Evolutionary conservation across 2,797 vertebrate genomes (phyloP).

Genomic region (Rhynchotus rufescens): DNA sequence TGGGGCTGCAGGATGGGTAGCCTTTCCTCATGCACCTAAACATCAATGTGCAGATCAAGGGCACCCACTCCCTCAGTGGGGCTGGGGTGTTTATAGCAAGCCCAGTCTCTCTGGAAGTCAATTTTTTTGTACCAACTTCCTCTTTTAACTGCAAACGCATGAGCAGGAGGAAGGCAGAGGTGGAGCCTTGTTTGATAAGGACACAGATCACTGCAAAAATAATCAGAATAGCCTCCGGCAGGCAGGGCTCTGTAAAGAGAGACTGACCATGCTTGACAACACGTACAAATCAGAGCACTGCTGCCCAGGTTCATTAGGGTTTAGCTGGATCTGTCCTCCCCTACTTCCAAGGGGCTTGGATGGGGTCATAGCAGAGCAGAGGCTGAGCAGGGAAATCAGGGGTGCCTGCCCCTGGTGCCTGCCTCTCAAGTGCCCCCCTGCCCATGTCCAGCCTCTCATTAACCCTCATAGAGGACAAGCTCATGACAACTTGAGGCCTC

Average conservation of each 20-base stretch:
- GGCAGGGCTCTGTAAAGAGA: background rate
- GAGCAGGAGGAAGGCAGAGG: background rate
- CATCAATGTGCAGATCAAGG: background rate
- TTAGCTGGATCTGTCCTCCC: rapidly evolving
- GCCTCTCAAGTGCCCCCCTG: background rate
- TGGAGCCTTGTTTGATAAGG: too few relatives aligned
- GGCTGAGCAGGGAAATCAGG: rapidly evolving
- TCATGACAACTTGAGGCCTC: too few relatives aligned
- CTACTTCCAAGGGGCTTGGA: rapidly evolving
- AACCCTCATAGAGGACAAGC: background rate
- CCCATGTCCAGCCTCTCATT: background rate
- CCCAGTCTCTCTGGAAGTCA: background rate
- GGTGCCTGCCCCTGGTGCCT: too few relatives aligned
- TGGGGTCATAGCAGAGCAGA: rapidly evolving
- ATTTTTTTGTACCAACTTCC: background rate
- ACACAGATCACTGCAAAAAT: background rate
- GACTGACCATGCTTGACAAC: background rate
- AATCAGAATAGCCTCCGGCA: background rate
- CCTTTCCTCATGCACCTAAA: rapidly evolving
- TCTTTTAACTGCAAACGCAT: background rate
- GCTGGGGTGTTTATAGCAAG: background rate
- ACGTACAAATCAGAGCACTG: rapidly evolving
- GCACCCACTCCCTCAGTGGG: rapidly evolving
- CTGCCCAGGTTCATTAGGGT: rapidly evolving
- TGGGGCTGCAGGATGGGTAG: background rate